phyloP scores from a whole-genome alignment of 1,140 invertebrate species.

The Agrilus planipennis region DNA sequence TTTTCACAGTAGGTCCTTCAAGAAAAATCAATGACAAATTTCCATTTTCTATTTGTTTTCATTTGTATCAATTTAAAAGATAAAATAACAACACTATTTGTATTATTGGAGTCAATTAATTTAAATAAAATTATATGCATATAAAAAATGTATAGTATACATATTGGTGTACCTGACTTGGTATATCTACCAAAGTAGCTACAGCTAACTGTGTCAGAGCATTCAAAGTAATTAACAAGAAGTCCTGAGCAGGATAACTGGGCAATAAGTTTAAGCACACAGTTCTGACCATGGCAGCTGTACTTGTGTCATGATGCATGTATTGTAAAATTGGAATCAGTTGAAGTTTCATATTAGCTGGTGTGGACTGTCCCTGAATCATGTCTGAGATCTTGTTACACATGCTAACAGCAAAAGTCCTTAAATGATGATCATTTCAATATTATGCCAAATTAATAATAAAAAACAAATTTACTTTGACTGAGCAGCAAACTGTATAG shows the following conservation, averaged over 20 bases:
- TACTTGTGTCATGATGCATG: slow-evolving; percentile 85
- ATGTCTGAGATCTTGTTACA: slow-evolving; percentile 91
- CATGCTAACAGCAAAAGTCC: slow-evolving; percentile 90
- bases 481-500: slow-evolving; percentile 82
- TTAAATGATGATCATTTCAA: slow-evolving; percentile 31
- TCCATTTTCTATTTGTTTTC: not conserved
- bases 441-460: not conserved
- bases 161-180: slow-evolving; percentile 60
- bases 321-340: slow-evolving; percentile 85
- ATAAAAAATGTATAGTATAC: not conserved
- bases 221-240: slow-evolving; percentile 74
- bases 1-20: not conserved
- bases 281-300: slow-evolving; percentile 66
- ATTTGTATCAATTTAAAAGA: too few species aligned
- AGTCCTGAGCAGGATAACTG: slow-evolving; percentile 79
- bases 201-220: slow-evolving; percentile 80
- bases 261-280: slow-evolving; percentile 72
- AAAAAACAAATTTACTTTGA: slow-evolving; percentile 56
- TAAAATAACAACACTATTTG: too few species aligned
- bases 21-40: not conserved
- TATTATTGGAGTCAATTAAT: not conserved
- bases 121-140: not conserved
- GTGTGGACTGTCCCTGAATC: slow-evolving; percentile 85
- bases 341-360: slow-evolving; percentile 81
- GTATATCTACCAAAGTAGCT: slow-evolving; percentile 81